These are phyloP conservation scores for Popillia japonica DNA, from an alignment of 1,140 invertebrate species.

Conservation along the genomic window DNA sequence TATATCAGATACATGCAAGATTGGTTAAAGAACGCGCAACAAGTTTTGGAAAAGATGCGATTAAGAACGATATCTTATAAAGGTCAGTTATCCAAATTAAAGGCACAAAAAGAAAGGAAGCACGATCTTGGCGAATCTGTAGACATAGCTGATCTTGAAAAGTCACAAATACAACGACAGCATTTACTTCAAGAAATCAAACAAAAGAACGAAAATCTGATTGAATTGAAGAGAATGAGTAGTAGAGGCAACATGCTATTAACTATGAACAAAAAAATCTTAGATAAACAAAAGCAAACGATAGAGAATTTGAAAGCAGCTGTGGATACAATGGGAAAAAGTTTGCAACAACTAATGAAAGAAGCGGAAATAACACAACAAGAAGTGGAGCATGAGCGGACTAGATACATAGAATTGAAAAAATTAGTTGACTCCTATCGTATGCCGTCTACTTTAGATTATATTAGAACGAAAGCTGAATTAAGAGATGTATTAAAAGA, in stretches of 20 bases:
- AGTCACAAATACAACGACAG: slow-evolving; percentile 61
- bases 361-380: neutral
- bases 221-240: slow-evolving; percentile 60
- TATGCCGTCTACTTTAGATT: slow-evolving; percentile 66
- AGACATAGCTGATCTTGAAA: slow-evolving; percentile 61
- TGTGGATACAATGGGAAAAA: neutral
- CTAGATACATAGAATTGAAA: slow-evolving; percentile 44
- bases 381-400: slow-evolving; percentile 38
- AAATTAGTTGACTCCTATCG: slow-evolving; percentile 45
- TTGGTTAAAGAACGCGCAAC: slow-evolving; percentile 57
- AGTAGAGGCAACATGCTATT: slow-evolving; percentile 55
- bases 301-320: neutral
- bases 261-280: slow-evolving; percentile 50
- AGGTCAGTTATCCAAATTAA: slow-evolving; percentile 55
- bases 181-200: slow-evolving; percentile 59
- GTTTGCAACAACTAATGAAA: neutral
- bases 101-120: slow-evolving; percentile 54
- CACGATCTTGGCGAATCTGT: slow-evolving; percentile 60
- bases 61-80: slow-evolving; percentile 58
- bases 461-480: slow-evolving; percentile 63
- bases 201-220: slow-evolving; percentile 57
- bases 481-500: slow-evolving; percentile 62
- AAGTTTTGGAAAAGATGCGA: slow-evolving; percentile 59
- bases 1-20: slow-evolving; percentile 59
- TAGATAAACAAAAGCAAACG: slow-evolving; percentile 46